Evolutionary conservation across 2,113 vertebrate genomes (phyloP), one percentile per base, ranked within the genome.

Genomic region (Jacana jacana): DNA sequence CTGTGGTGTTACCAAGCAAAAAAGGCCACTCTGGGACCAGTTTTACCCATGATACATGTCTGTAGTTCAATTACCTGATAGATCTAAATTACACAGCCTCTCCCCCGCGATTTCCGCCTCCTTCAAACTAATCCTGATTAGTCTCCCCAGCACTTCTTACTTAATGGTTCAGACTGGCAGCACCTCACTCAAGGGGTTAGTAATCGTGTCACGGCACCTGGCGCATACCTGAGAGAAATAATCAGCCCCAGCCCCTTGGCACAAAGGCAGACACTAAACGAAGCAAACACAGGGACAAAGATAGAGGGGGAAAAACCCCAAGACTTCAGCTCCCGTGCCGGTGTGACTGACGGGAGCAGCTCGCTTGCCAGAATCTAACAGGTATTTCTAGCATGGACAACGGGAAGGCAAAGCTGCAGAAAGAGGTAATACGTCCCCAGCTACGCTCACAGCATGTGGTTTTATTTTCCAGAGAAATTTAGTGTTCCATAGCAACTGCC

Each of bases 361-460:
- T 94, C 73, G 25, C 7, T 35, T 17, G 1, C 49, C 17, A 37
- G 69, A 83, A 84, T 44, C 70, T 28, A 80, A 52, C 64, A 81
- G 87, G 85, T 78, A 51, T 52, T 80, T 90, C 65, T 35, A 92
- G 42, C 48, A 72, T 0, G 10, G 73, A 51, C 48, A 37, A 48
- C 4, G 23, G 48, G 42, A 93, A 79, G 28, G 9, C 80, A 93
- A 89, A 73, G 46, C 46, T 28, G 44, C 35, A 76, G 70, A 40
- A 65, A 63, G 78, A 23, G 20, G 61, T 44, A 64, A 49, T 20
- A 25, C 13, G 24, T 6, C 58, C 31, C 13, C 90, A 66, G 55
- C 40, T 71, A 66, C 0, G 0, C 70, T 81, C 40, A 70, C 6
- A 85, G 82, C 68, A 89, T 2, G 2, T 0, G 1, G 17, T 9